These are phyloP conservation scores for Cromileptes altivelis DNA, from an alignment of 2,113 vertebrate species.

Conservation along the genomic window DNA sequence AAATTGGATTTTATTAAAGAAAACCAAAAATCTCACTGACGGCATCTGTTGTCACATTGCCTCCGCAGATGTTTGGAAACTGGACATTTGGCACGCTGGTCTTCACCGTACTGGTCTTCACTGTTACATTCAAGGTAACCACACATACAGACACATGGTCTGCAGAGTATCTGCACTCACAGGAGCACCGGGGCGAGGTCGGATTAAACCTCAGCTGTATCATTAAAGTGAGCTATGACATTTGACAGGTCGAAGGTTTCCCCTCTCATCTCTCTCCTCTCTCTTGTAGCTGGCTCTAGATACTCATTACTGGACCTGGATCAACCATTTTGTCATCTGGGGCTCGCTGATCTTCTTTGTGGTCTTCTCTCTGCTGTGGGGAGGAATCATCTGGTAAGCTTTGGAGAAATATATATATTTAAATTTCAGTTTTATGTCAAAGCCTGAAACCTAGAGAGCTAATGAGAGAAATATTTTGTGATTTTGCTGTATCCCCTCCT, in stretches of 20 bases:
- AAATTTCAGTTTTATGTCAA: background rate
- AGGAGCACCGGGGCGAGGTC: background rate
- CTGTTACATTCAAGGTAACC: conserved; percentile 96
- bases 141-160: background rate
- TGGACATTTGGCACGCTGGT: conserved; percentile 98
- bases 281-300: conserved; percentile 92
- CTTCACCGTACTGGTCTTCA: conserved; percentile 96
- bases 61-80: conserved; percentile 94
- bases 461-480: background rate
- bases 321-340: conserved; percentile 99
- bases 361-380: conserved; percentile 97
- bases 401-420: background rate
- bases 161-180: background rate
- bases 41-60: background rate
- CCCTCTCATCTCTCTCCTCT: conserved; percentile 17
- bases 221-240: background rate
- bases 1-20: background rate
- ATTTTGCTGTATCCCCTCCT: background rate
- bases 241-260: background rate
- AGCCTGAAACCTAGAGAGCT: background rate
- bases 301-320: conserved; percentile 99
- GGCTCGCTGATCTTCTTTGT: conserved; percentile 96
- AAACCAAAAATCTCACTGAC: background rate
- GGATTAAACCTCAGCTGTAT: background rate
- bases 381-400: conserved; percentile 95